Percentiles rank a stretch among this genome's conserved stretches.
These are phyloP conservation scores for Lymantria dispar DNA, from an alignment of 2,888 invertebrate genomes.

Conservation along the genomic window DNA sequence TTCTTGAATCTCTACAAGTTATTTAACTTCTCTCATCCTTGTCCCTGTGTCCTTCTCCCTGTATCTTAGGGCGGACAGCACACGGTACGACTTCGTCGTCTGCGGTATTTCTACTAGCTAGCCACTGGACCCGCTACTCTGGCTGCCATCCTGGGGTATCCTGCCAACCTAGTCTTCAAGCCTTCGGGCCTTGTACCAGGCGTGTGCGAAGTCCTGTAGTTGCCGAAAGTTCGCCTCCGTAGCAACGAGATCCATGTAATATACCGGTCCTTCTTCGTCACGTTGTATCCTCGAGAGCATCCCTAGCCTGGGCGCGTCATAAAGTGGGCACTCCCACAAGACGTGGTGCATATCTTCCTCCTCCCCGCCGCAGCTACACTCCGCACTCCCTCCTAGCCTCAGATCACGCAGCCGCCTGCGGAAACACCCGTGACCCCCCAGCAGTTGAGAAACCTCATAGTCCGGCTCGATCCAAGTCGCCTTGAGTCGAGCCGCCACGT, in stretches of 20 bases:
- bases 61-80: background rate
- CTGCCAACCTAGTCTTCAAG: too few relatives aligned
- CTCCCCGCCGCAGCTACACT: background rate
- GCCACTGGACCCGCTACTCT: background rate
- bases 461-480: background rate
- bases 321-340: background rate
- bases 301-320: background rate
- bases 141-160: background rate
- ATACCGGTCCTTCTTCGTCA: background rate
- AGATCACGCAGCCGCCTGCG: background rate
- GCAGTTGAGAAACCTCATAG: background rate
- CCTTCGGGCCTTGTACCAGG: too few relatives aligned
- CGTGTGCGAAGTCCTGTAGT: too few relatives aligned
- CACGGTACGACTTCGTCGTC: background rate
- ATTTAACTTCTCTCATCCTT: constrained; percentile 48
- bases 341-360: background rate
- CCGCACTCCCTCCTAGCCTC: background rate
- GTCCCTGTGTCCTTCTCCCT: constrained; percentile 59
- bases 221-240: too few relatives aligned
- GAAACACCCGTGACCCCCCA: background rate
- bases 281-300: background rate
- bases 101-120: too few relatives aligned
- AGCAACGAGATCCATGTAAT: background rate
- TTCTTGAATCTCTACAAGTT: constrained; percentile 52
- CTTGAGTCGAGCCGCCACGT: background rate